Percentiles rank a stretch among this genome's conserved stretches.
These are phyloP conservation scores for Calonectris borealis DNA, from an alignment of 2,113 vertebrate species.

Conservation along the genomic window DNA sequence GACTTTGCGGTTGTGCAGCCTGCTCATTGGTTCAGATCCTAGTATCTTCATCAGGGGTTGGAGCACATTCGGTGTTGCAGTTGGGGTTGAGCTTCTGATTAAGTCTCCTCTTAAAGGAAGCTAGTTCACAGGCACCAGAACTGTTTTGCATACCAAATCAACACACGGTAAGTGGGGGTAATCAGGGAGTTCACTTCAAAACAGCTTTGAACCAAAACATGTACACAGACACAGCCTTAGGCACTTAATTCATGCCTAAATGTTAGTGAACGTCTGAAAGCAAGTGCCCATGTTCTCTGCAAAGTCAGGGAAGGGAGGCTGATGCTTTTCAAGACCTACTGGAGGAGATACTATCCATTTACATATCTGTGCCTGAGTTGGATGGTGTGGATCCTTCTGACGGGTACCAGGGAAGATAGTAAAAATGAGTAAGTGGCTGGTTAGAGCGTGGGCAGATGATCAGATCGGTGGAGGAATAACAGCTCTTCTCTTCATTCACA, in stretches of 20 bases:
- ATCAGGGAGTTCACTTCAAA: slow-evolving; percentile 16
- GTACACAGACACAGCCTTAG: background rate
- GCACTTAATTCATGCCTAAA: background rate
- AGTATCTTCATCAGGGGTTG: background rate
- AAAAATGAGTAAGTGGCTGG: background rate
- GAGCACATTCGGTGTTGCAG: background rate
- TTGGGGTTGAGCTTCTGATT: background rate
- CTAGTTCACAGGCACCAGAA: background rate
- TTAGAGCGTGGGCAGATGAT: background rate
- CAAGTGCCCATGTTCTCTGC: background rate
- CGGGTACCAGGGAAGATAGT: background rate
- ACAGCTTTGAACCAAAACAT: slow-evolving; percentile 3
- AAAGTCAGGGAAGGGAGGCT: background rate
- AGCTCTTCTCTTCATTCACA: background rate
- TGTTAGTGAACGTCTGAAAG: background rate
- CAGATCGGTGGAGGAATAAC: background rate
- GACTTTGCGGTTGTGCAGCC: background rate
- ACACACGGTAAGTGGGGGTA: background rate
- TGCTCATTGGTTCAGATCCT: background rate
- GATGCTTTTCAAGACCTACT: background rate
- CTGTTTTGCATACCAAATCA: slow-evolving; percentile 5
- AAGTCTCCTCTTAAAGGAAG: background rate
- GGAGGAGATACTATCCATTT: background rate
- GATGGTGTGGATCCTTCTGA: background rate
- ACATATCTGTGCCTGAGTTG: background rate